Evolutionary conservation across 2,888 invertebrate genomes (phyloP), one percentile per base, ranked within the genome.

Genomic region (Saturnia pavonia): DNA sequence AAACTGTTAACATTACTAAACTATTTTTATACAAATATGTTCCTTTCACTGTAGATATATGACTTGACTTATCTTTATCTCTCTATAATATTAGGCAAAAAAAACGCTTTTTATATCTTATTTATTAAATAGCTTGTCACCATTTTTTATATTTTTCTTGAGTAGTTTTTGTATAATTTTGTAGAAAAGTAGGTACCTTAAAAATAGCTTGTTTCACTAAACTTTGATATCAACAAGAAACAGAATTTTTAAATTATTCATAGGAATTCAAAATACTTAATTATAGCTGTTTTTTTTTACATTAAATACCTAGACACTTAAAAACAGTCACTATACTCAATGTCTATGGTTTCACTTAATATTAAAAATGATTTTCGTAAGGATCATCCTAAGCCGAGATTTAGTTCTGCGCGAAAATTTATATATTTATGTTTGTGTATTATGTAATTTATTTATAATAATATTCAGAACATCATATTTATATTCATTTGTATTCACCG

Each of bases 181-280:
- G 54, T 54, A 54, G 54, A 54, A n/a, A n/a, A n/a, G n/a, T n/a
- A 22, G 9, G 22, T 54, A 54, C 1, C 54, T n/a, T 54, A 11
- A 54, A 11, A 54, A 22, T 54, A 22, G n/a, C 19, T 54, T 22
- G 9, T 22, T 54, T n/a, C 22, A 22, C 11, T 7, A 22, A 60
- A 60, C 57, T 60, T 60, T 60, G 57, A 60, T 60, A 27, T 74
- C 71, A 73, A 74, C 72, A 72, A 71, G 67, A 76, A 79, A 75
- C n/a, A 51, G 40, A 66, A 16, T 65, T 51, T 65, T 48, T 65
- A 40, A 57, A 51, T 66, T 69, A 51, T 22, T n/a, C 9, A 22
- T 9, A 8, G 8, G 8, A 54, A 22, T n/a, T 19, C 54, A 1
- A 1, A 2, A 54, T 1, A 43, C 22, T 54, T 9, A n/a, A 54